Evolutionary conservation across 2,113 vertebrate genomes (phyloP).

Genomic region (Seriola aureovittata): DNA sequence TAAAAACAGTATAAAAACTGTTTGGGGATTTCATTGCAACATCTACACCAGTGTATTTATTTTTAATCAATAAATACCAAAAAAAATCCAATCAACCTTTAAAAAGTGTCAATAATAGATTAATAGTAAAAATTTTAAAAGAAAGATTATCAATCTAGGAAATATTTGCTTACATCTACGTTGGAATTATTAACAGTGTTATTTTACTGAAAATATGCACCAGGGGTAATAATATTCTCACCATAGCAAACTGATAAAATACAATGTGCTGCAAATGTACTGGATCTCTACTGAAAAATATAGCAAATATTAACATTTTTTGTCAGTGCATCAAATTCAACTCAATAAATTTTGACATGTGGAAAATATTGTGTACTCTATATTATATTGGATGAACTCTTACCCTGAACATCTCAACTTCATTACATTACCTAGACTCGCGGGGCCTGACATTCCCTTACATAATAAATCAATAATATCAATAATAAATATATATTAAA

Average conservation of each 20-base stretch:
- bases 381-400: conserved; percentile 46
- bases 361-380: conserved; percentile 59
- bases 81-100: background rate
- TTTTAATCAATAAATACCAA: conserved; percentile 8
- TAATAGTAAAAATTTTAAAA: background rate
- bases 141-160: background rate
- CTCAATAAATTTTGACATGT: conserved; percentile 58
- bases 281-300: conserved; percentile 53
- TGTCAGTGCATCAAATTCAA: conserved; percentile 47
- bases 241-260: conserved; percentile 21
- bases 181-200: background rate
- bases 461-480: conserved; percentile 65
- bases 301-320: conserved; percentile 49
- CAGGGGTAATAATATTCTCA: background rate
- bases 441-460: conserved; percentile 40
- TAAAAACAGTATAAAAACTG: conserved; percentile 1
- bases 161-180: background rate
- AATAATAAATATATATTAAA: conserved; percentile 75
- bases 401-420: conserved; percentile 39
- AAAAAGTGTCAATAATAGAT: background rate
- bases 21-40: background rate
- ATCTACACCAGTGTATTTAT: background rate
- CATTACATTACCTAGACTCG: conserved; percentile 42
- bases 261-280: conserved; percentile 25
- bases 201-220: conserved; percentile 25